Evolutionary conservation across 2,113 vertebrate species (phyloP), one percentile per base, ranked within the genome.

Genomic region (Hydropotes inermis): DNA sequence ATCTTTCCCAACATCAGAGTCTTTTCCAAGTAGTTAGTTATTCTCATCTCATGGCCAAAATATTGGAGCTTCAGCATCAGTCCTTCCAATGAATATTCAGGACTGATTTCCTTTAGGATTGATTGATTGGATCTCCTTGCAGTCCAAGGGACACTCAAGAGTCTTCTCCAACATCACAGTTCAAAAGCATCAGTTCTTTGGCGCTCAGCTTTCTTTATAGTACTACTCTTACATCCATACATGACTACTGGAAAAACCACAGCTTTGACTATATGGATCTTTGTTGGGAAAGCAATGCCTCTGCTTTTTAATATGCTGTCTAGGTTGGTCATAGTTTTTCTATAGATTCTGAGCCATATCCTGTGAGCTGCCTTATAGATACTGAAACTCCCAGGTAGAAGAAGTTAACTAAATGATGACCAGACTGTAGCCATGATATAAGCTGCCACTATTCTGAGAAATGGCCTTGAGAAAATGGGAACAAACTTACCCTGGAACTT

Each of bases 171-270:
- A 7, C 7, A 64, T 1, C 61, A 64, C 3, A 64, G 61, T 64
- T 64, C 61, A 64, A 33, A 64, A 64, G 30, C 61, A 64, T 64
- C 30, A 64, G 15, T 64, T 64, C 60, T 33, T 64, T 0, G 0
- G 30, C 0, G 0, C 60, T 16, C 60, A 33, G 0, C 30, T 61
- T 64, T 64, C 30, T 64, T 33, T 4, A 1, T 9, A 17, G 15
- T 33, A 7, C 61, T n/a, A 17, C 16, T 64, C 61, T 64, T 30
- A 64, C 3, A 64, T 64, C 33, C 30, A n/a, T 17, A n/a, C 0
- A 0, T 64, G 4, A 64, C 15, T 9, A 64, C 61, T n/a, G 15
- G 30, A 64, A n/a, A n/a, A 64, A 64, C 30, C 7, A 64, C n/a
- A n/a, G 33, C 30, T 9, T 64, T 64, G 61, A 64, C 61, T 64